Conservation (phyloP, 2,113 vertebrate genomes). For the Arothron firmamentum region DNA sequence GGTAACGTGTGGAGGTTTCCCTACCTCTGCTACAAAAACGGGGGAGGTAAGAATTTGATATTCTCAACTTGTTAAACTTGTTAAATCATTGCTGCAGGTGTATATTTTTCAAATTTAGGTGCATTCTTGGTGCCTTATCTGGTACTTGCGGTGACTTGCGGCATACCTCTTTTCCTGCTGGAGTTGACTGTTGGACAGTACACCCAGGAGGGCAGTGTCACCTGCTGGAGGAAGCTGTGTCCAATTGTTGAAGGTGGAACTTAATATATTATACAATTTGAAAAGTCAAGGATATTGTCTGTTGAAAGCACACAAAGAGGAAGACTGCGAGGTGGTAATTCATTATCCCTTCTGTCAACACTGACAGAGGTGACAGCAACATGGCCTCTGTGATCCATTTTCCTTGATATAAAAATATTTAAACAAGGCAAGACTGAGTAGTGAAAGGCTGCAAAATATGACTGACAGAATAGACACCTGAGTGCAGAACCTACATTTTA, state of each 20-base stretch:
- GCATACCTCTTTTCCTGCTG: too few species aligned
- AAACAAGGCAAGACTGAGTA: neutral
- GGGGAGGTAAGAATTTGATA: constrained; percentile 68
- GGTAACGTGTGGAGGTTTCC: constrained; percentile 79
- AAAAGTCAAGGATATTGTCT: too few species aligned
- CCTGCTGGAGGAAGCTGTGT: constrained; percentile 73
- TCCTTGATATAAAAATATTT: neutral
- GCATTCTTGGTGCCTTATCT: constrained; percentile 75
- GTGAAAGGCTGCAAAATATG: neutral
- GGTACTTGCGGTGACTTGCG: constrained; percentile 61
- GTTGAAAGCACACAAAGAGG: too few species aligned
- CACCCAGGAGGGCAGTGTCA: constrained; percentile 70
- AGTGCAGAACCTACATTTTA: too few species aligned
- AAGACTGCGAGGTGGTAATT: too few species aligned
- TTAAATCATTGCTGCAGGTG: neutral
- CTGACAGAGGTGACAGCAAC: constrained; percentile 1
- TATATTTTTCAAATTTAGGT: constrained; percentile 44
- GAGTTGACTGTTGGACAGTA: constrained; percentile 57
- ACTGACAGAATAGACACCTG: neutral
- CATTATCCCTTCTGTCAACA: constrained; percentile 3
- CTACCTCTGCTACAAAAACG: constrained; percentile 76
- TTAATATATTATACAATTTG: neutral
- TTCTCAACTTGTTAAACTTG: neutral
- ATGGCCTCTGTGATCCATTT: neutral
- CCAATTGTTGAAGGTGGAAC: constrained; percentile 68